Conservation (phyloP, 2,797 vertebrate species). For the Poliocrania exsul region DNA sequence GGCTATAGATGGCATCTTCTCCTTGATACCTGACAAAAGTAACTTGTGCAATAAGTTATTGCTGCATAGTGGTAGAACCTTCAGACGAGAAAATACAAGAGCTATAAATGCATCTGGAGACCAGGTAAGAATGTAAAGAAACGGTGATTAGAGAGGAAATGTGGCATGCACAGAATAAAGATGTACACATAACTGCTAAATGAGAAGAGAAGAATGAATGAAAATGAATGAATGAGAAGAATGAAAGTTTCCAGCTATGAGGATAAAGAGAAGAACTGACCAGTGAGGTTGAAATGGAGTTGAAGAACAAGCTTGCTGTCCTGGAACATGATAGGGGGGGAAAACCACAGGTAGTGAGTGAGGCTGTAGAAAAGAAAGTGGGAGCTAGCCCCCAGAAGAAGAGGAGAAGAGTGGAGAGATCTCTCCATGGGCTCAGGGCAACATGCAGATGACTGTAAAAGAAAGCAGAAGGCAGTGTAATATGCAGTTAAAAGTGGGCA, state of each 20-base stretch:
- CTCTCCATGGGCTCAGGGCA: neutral
- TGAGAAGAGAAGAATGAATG: slow-evolving; percentile 68
- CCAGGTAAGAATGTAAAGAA: slow-evolving; percentile 67
- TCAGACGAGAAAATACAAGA: slow-evolving; percentile 67
- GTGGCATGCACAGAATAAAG: slow-evolving; percentile 61
- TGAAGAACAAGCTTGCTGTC: slow-evolving; percentile 52
- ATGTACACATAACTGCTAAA: slow-evolving; percentile 53
- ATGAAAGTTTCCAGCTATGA: slow-evolving; percentile 60
- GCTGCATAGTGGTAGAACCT: slow-evolving; percentile 63
- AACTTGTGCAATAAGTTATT: slow-evolving; percentile 66
- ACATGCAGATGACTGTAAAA: neutral
- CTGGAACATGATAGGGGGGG: neutral
- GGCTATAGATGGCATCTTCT: slow-evolving; percentile 69
- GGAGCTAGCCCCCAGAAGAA: slow-evolving; percentile 8
- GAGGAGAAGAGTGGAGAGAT: slow-evolving; percentile 4
- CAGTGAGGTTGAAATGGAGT: slow-evolving; percentile 59
- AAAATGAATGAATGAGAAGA: slow-evolving; percentile 70
- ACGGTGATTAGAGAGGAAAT: slow-evolving; percentile 50
- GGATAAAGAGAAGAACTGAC: slow-evolving; percentile 64
- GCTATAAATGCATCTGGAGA: slow-evolving; percentile 63
- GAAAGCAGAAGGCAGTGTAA: neutral
- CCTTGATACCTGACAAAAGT: slow-evolving; percentile 68
- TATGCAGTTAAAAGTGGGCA: neutral
- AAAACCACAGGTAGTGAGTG: neutral
- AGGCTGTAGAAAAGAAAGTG: slow-evolving; percentile 37